Conservation (phyloP, 2,797 vertebrate species). For the Xenops minutus region DNA sequence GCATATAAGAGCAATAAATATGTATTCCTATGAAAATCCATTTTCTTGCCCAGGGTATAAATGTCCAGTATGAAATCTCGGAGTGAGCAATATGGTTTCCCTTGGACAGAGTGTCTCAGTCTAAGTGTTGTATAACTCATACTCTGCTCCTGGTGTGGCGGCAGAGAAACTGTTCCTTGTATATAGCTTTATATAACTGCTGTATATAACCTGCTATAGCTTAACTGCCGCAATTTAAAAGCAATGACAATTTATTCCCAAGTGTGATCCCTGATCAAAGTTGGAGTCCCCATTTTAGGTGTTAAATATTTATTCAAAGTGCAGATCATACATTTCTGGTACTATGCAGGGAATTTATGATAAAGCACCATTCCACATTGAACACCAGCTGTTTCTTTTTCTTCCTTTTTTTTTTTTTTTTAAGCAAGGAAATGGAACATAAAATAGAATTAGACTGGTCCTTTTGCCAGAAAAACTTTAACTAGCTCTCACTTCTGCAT, state of each 20-base stretch:
- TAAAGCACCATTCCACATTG: not conserved
- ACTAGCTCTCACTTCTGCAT: not conserved
- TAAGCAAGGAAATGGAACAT: not conserved
- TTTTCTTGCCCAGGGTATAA: conserved; percentile 32
- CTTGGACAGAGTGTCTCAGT: conserved; percentile 21
- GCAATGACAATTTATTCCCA: conserved; percentile 69
- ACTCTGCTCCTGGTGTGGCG: conserved; percentile 50
- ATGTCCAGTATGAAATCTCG: conserved; percentile 42
- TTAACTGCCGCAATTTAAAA: conserved; percentile 73
- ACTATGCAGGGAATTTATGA: conserved; percentile 34
- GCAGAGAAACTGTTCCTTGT: conserved; percentile 61
- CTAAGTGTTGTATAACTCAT: conserved; percentile 67
- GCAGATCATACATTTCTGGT: conserved; percentile 11
- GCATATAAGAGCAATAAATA: not conserved
- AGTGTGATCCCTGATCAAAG: conserved; percentile 58
- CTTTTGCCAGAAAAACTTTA: not conserved
- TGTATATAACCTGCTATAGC: conserved; percentile 40
- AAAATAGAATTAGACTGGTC: not conserved
- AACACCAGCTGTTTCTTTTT: not conserved
- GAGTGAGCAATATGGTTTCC: conserved; percentile 39
- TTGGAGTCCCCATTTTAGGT: conserved; percentile 53
- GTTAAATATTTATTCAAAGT: conserved; percentile 69
- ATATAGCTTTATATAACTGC: conserved; percentile 55
- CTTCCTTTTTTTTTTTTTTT: not conserved
- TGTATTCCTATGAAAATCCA: conserved; percentile 1